Conservation (phyloP, 2,888 invertebrate genomes). For the Eupithecia insigniata region DNA sequence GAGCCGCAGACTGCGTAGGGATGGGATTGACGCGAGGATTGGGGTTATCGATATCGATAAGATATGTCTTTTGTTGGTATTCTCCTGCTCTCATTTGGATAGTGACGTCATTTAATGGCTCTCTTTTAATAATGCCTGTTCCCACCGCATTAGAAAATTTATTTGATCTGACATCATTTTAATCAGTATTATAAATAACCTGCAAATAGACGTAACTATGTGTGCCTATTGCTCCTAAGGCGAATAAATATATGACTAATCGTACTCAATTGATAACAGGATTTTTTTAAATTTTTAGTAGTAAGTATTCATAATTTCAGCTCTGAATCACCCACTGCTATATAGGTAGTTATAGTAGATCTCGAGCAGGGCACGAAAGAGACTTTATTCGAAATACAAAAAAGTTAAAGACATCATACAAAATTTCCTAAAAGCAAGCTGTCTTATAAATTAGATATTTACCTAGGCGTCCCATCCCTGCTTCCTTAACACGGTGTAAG, state of each 20-base stretch:
- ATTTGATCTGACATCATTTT: background rate
- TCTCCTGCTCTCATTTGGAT: background rate
- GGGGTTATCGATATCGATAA: conserved; percentile 29
- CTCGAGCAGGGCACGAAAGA: background rate
- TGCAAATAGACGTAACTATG: no score
- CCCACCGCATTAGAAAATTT: no score
- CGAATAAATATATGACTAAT: no score
- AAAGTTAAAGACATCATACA: no score
- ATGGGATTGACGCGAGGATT: conserved; percentile 38
- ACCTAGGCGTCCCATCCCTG: conserved; percentile 53
- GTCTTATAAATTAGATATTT: conserved; percentile 22
- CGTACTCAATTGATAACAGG: no score
- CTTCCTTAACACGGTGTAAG: conserved; percentile 79
- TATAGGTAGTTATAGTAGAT: background rate
- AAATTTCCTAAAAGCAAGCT: background rate
- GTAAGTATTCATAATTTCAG: background rate
- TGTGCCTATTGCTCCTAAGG: no score
- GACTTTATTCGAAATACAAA: background rate
- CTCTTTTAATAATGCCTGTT: background rate
- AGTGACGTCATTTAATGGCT: background rate
- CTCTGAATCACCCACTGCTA: background rate
- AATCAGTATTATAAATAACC: no score
- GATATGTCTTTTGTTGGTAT: background rate
- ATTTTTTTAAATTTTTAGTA: no score
- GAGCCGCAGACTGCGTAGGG: conserved; percentile 51